Conservation (phyloP, 2,888 invertebrate species). For the Chalcosyrphus nemorum region DNA sequence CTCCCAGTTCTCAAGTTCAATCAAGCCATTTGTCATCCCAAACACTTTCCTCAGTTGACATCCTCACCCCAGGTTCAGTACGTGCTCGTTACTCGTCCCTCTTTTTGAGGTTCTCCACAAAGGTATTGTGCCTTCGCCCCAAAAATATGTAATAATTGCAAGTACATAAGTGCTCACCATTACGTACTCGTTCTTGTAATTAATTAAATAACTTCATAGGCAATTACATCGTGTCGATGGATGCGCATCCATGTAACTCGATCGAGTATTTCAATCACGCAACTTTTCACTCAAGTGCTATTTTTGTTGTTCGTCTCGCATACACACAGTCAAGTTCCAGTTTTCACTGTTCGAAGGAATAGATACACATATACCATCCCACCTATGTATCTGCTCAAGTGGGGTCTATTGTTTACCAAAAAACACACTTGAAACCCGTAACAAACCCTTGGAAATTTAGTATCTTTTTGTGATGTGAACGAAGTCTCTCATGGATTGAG, state of each 20-base stretch:
- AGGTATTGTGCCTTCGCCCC: neutral
- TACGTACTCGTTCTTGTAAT: neutral
- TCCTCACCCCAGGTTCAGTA: neutral
- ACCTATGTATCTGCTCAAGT: neutral
- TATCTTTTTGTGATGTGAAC: neutral
- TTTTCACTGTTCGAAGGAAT: neutral
- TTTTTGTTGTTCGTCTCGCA: neutral
- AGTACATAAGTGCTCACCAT: neutral
- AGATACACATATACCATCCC: too few relatives aligned
- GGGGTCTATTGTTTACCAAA: neutral
- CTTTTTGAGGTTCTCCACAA: too few relatives aligned
- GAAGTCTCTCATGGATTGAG: neutral
- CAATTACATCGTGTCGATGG: neutral
- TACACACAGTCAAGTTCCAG: neutral
- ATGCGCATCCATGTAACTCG: neutral
- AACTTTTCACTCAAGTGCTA: neutral
- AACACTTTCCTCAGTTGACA: too few relatives aligned
- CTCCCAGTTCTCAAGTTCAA: too few relatives aligned
- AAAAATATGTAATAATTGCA: neutral
- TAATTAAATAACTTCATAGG: neutral
- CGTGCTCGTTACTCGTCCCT: neutral
- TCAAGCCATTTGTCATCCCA: too few relatives aligned
- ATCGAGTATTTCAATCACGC: constrained; percentile 5
- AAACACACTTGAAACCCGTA: neutral
- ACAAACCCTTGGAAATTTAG: neutral